Base-by-base conservation (phyloP, 2,113 vertebrate genomes). In the Prionailurus viverrinus region DNA sequence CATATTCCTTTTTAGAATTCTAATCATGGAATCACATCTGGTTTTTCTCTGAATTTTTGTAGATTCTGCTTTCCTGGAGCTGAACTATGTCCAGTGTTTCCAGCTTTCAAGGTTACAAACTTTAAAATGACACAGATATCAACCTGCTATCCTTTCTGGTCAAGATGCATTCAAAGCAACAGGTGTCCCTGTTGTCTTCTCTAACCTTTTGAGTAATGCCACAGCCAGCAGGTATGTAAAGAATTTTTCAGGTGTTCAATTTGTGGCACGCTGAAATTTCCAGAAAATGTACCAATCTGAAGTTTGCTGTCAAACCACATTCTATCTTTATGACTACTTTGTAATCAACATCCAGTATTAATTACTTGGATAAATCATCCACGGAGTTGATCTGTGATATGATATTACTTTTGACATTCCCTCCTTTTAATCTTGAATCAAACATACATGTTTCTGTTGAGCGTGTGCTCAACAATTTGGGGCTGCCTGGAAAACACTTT, bases 241-340 rank as follows among this genome's bases (percentile, higher is more conserved):
- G 63, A 96, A 95, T 89, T 74, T 91, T 95, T 79, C 27, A 90
- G 85, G 48, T 87, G 89, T 87, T 91, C 76, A 74, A 76, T 93
- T 27, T 94, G 69, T 88, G 81, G 63, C 55, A 91, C 31, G 78
- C 33, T 51, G 66, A 97, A 63, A 95, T 94, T 96, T 94, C 95
- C 76, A 94, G 89, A 97, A 95, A 91, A 93, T 51, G 81, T 41
- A 85, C 48, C 12, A 4, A 63, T 92, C 83, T 93, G 53, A 90
- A 66, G 66, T 71, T 74, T 96, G 81, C 65, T 69, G 78, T 93
- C 69, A 84, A 93, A 76, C 16, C 25, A 76, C 76, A 88, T 97
- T 93, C 81, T 91, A 55, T 87, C 48, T 41, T 90, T 88, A 58
- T 73, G 45, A 61, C n/a, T 88, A n/a, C 25, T 76, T 41, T 79